These are phyloP conservation scores for Zootermopsis nevadensis DNA, from an alignment of 2,888 invertebrate species.

Conservation along the genomic window DNA sequence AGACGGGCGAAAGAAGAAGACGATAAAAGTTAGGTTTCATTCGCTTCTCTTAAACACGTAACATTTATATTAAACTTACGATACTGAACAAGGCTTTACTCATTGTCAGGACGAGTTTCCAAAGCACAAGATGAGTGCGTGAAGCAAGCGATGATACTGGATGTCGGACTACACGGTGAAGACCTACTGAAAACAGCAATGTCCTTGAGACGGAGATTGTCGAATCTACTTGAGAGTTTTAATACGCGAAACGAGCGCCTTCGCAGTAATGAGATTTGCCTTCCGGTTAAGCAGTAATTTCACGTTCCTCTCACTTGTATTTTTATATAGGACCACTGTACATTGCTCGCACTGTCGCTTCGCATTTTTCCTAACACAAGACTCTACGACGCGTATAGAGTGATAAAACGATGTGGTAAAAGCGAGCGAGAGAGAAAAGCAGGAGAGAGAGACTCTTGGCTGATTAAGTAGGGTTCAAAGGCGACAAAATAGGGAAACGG, in stretches of 20 bases:
- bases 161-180: too few species aligned
- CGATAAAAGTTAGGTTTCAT: not conserved
- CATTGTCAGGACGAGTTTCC: too few species aligned
- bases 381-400: not conserved
- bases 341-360: not conserved
- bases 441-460: not conserved
- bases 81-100: too few species aligned
- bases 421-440: not conserved
- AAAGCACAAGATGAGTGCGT: too few species aligned
- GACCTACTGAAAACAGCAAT: too few species aligned
- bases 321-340: not conserved
- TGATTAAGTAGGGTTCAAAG: not conserved
- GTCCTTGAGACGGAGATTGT: too few species aligned
- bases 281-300: constrained; percentile 1
- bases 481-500: not conserved
- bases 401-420: not conserved
- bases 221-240: too few species aligned
- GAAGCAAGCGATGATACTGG: too few species aligned
- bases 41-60: not conserved
- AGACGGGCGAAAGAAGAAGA: not conserved
- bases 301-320: not conserved
- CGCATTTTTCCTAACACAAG: not conserved
- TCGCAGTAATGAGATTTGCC: not conserved
- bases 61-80: not conserved
- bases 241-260: not conserved